A percentile compares a stretch with the other conserved stretches of the same genome.
phyloP scores from a whole-genome alignment of 2,888 invertebrate species.

The Ditylenchus weischeri region DNA sequence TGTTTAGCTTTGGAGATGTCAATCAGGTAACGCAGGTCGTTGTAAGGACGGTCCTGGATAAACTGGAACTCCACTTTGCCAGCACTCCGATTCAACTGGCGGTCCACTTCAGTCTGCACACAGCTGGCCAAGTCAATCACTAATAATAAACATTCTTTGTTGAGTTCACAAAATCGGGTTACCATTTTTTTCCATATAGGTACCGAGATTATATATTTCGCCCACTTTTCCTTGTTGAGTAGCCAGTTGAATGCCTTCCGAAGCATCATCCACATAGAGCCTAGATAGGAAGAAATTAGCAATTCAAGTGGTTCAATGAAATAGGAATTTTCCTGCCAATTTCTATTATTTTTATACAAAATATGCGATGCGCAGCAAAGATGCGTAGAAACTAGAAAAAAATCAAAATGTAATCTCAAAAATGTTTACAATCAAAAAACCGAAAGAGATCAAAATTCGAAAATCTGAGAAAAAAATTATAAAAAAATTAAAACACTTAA shows the following conservation, averaged over 20 bases:
- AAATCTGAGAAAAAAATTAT: too few relatives aligned
- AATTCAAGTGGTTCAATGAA: too few relatives aligned
- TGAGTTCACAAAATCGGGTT: slow-evolving; percentile 12
- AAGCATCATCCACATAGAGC: slow-evolving; percentile 56
- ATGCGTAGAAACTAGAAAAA: too few relatives aligned
- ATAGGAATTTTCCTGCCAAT: too few relatives aligned
- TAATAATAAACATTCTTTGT: slow-evolving; percentile 23
- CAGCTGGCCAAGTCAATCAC: slow-evolving; percentile 50
- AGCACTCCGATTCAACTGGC: slow-evolving; percentile 40
- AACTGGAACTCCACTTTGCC: slow-evolving; percentile 42
- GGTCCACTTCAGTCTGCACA: slow-evolving; percentile 53
- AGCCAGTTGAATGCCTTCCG: slow-evolving; percentile 49
- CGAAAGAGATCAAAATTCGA: too few relatives aligned
- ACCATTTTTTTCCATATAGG: slow-evolving; percentile 56
- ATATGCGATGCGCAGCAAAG: too few relatives aligned
- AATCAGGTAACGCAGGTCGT: slow-evolving; percentile 55
- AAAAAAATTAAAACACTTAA: too few relatives aligned
- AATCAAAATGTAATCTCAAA: too few relatives aligned
- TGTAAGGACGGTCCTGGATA: slow-evolving; percentile 57
- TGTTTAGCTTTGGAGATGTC: slow-evolving; percentile 49
- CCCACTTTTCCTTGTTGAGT: slow-evolving; percentile 46
- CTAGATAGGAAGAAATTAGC: too few relatives aligned
- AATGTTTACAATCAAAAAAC: too few relatives aligned
- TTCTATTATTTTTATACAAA: too few relatives aligned
- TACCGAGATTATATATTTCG: slow-evolving; percentile 56